Base-by-base conservation (phyloP, 92 coral and sea anemone species). In the Phenganax stokvisi region DNA sequence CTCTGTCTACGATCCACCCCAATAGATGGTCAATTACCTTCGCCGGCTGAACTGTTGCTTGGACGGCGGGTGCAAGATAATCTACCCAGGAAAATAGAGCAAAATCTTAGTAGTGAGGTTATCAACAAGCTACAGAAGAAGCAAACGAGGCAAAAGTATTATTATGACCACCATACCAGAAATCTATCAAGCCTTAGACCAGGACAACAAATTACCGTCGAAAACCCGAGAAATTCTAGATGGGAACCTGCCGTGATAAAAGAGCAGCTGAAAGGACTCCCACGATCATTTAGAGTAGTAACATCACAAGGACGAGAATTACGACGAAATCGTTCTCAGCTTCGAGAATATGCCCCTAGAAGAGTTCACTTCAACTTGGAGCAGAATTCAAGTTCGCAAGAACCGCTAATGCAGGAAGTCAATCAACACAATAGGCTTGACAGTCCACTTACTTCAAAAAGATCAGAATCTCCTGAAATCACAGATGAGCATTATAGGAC, bases 211-310 rank as follows among this genome's bases (percentile, higher is more conserved):
- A 76, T 87, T 29, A 79, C 74, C 15, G 53, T 81, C 20, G 81
- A 86, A 72, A 80, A 89, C 59, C 85, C 92, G 11, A 62, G 74
- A 44, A 68, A 83, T 9, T 77, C 71, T 57, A 75, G 83, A 76
- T 87, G 87, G 87, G 83, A 68, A 25, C 84, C 90, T 56, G 89
- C 87, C n/a, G 84, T 51, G 12, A 53, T 89, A 10, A 86, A 84
- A 84, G 85, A 67, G 31, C 25, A 68, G 29, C 4, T 7, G 28
- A 27, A 81, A 64, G 53, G 27, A 54, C 31, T 55, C 9, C 57
- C 54, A 28, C 27, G 30, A 29, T 25, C 31, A 6, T 58, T 54
- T 60, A 31, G 44, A 6, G 6, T 64, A 9, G 0, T 2, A 29
- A 64, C 16, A 64, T 2, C 70, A 12, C 2, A 7, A 2, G 70